phyloP scores from a whole-genome alignment of 2,797 vertebrate species.

The Odontamblyopus lacepedii region DNA sequence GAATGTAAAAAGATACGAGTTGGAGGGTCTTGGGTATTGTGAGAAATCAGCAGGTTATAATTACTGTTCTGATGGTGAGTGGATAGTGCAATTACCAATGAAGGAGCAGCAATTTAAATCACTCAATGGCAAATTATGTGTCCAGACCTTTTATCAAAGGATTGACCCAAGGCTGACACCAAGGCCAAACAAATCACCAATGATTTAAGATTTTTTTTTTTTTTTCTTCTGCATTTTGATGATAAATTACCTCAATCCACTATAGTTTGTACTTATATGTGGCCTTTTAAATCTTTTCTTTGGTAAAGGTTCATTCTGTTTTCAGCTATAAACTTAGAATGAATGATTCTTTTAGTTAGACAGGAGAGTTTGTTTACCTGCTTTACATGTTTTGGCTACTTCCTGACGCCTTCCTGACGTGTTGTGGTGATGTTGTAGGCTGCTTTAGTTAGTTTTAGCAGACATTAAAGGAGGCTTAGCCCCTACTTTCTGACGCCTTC shows the following conservation, averaged over 20 bases:
- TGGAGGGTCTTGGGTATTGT: background rate
- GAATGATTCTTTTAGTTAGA: too few species aligned
- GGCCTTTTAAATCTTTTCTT: background rate
- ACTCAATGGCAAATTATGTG: background rate
- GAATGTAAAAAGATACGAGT: background rate
- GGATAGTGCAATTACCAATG: background rate
- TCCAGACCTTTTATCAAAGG: background rate
- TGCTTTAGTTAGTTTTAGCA: too few species aligned
- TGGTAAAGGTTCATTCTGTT: too few species aligned
- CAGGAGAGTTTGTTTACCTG: too few species aligned
- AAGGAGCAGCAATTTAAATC: background rate
- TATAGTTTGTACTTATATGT: background rate
- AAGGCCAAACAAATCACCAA: background rate
- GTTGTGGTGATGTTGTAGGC: too few species aligned
- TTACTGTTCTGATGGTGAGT: background rate
- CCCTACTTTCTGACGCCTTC: too few species aligned
- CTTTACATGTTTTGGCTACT: too few species aligned
- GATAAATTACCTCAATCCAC: background rate
- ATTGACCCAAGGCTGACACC: background rate
- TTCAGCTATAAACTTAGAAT: too few species aligned
- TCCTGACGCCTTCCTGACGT: too few species aligned
- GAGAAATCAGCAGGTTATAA: background rate
- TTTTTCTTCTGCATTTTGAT: background rate
- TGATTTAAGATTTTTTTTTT: background rate
- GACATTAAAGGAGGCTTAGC: too few species aligned